Evolutionary conservation across 2,888 invertebrate genomes (phyloP), one percentile per base, ranked within the genome.

Genomic region (Campoletis raptor): DNA sequence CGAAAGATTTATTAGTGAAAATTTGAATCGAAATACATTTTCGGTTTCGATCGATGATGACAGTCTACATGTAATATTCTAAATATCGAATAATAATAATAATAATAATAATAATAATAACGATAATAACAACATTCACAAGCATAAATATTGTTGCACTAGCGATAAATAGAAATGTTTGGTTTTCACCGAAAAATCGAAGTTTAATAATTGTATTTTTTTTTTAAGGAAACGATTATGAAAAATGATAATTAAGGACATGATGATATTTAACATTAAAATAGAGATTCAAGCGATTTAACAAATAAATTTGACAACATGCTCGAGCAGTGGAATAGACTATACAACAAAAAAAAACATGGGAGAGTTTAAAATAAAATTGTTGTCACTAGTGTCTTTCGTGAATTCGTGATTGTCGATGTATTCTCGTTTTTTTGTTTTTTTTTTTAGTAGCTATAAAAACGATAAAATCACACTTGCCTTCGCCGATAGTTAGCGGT

Each of bases 401-500:
- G 54, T 48, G 64, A 66, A 66, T 48, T 66, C 4, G 61, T 40
- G 73, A 40, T 57, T n/a, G 42, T 76, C 5, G 61, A 40, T 36
- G 21, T 9, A 40, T 73, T 10, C 30, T 30, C 3, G 30, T 69
- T 37, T 15, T 37, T 24, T 67, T 24, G 7, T 40, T 57, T 21
- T 30, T 54, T 54, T 80, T 57, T 54, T 2, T 10, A 57, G 40
- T 73, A 61, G 57, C 61, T 30, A 74, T 57, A 40, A 10, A 73
- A 48, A 48, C 48, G 30, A 30, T 70, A 45, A 48, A 90, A 92
- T 91, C 93, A 92, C 93, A 94, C 92, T 94, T 94, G 94, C 94
- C 94, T 94, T 94, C 90, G 92, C 93, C 94, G 93, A 94, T 93
- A 92, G 90, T 86, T 92, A 89, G 91, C 89, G 90, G 92, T 94